Evolutionary conservation across 2,797 vertebrate species (phyloP), one percentile per base, ranked within the genome.

Genomic region (Glossophaga mutica): DNA sequence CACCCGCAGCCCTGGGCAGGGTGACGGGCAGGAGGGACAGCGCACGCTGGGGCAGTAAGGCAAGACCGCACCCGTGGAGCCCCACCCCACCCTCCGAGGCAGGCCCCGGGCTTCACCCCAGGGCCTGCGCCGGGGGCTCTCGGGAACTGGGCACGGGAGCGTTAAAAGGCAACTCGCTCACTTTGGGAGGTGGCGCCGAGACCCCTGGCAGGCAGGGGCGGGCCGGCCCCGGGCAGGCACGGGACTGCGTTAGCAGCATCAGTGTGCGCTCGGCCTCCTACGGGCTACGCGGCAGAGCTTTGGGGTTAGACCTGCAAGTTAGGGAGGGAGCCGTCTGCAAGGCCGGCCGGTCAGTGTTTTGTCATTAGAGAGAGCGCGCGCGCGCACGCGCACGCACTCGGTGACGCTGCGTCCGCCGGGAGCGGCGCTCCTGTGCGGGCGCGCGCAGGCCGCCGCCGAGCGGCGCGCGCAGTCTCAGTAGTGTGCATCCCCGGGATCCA

Each of bases 401-500:
- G 59, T 15, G 59, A 14, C 12, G 12, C 59, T 4, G 12, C 12
- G 29, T 12, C 59, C 5, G 55, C 3, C 22, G 22, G 97, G 95
- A 50, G 6, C 16, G 26, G 37, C 16, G 82, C 55, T 79, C 55
- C 95, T 90, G 87, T 4, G 95, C 52, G 96, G 97, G 6, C 73
- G 42, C 2, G 32, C 0, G 8, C n/a, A 2, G 29, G 5, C 46
- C 5, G 14, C 5, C 52, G 19, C 44, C 95, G 83, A 93, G 97
- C 0, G 39, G 94, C 92, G 91, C 74, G 91, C 92, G 94, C 76
- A 3, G 73, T 89, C 97, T 98, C 98, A 98, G 98, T 98, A 98
- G 98, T 98, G 96, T 98, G 96, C 97, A 96, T 82, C 96, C 97
- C 98, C 97, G 84, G 96, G 97, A 96, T 97, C 98, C 98, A 98